phyloP scores from a whole-genome alignment of 2,113 vertebrate species.

The Chamaetylas fuelleborni region DNA sequence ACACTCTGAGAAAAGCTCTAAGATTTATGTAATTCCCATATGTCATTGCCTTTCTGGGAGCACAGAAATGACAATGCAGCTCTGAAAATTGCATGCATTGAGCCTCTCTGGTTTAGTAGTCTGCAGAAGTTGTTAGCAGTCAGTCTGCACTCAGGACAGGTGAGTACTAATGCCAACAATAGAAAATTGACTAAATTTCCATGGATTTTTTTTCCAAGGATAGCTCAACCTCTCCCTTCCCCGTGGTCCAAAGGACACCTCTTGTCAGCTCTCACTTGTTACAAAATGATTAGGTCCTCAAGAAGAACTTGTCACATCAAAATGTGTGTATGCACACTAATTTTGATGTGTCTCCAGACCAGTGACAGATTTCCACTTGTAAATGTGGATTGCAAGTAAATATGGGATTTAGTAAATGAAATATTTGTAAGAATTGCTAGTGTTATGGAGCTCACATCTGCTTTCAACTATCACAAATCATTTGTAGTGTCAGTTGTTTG shows the following conservation, averaged over 20 bases:
- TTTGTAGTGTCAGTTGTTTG: conserved; percentile 36
- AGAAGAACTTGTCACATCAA: not conserved
- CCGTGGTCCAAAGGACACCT: not conserved
- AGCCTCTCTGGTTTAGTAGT: not conserved
- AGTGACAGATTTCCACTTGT: not conserved
- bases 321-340: not conserved
- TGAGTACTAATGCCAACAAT: not conserved
- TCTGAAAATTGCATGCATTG: not conserved
- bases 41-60: not conserved
- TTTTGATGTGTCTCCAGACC: not conserved
- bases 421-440: not conserved
- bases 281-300: not conserved
- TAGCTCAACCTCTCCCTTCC: not conserved
- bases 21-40: not conserved
- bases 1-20: not conserved
- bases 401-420: conserved; percentile 4
- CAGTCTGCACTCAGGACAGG: not conserved
- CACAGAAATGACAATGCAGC: not conserved
- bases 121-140: not conserved
- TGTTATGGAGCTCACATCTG: not conserved
- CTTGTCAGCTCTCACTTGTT: not conserved
- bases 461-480: conserved; percentile 19
- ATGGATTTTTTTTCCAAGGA: not conserved
- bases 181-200: not conserved
- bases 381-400: conserved; percentile 11